phyloP scores from a whole-genome alignment of 2,113 vertebrate species.

The Girardinichthys multiradiatus region DNA sequence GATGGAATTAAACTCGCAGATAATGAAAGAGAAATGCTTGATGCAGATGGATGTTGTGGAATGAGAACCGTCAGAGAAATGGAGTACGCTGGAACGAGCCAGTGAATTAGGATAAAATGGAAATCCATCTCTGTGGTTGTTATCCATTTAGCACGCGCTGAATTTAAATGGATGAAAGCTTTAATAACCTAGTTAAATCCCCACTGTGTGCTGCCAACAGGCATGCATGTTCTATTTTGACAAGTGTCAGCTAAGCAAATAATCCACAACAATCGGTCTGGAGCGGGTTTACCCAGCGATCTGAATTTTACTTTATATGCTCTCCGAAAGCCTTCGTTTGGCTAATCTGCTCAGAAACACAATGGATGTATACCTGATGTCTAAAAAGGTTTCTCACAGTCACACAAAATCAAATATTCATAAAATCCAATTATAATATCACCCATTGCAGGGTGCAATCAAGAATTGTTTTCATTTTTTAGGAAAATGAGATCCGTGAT shows the following conservation, averaged over 20 bases:
- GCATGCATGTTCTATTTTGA: constrained; percentile 54
- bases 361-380: neutral
- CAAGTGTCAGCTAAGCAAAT: constrained; percentile 60
- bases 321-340: neutral
- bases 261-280: constrained; percentile 58
- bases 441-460: no score
- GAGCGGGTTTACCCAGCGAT: constrained; percentile 5
- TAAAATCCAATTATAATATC: no score
- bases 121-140: constrained; percentile 65
- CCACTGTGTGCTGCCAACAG: constrained; percentile 39
- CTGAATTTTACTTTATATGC: neutral
- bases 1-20: constrained; percentile 56
- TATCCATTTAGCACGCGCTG: constrained; percentile 61
- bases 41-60: constrained; percentile 57
- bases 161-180: constrained; percentile 58
- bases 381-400: neutral
- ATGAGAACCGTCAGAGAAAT: constrained; percentile 40
- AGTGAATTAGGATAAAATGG: constrained; percentile 64
- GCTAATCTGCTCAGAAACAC: neutral
- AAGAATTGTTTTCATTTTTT: no score
- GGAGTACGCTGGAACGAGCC: constrained; percentile 45
- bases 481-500: no score
- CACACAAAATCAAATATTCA: no score
- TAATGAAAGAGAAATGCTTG: constrained; percentile 47
- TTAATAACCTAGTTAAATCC: constrained; percentile 63